These are phyloP conservation scores for Nephrotoma appendiculata DNA, from an alignment of 2,888 invertebrate species.

Conservation along the genomic window DNA sequence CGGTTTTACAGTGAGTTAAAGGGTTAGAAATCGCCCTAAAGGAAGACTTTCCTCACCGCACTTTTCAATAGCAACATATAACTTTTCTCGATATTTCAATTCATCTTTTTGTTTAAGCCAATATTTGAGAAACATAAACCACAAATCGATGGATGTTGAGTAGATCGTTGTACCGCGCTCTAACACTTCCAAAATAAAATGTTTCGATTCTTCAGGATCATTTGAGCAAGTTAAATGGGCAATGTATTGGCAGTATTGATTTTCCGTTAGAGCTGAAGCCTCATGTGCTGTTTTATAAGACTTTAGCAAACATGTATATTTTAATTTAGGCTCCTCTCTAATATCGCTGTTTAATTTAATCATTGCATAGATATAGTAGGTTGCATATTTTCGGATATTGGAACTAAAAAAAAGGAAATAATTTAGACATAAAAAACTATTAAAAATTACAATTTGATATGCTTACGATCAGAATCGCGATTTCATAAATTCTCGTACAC, in stretches of 20 bases:
- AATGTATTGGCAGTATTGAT: conserved; percentile 36
- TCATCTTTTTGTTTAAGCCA: conserved; percentile 31
- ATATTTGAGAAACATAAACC: conserved; percentile 36
- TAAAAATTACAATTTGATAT: neutral
- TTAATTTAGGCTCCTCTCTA: conserved; percentile 33
- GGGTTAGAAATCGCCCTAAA: conserved; percentile 22
- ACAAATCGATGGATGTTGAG: conserved; percentile 34
- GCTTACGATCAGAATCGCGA: conserved; percentile 31
- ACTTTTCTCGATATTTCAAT: conserved; percentile 29
- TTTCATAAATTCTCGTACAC: conserved; percentile 36
- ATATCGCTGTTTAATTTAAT: conserved; percentile 36
- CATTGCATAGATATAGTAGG: conserved; percentile 39
- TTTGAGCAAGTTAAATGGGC: conserved; percentile 16
- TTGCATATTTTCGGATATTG: conserved; percentile 40
- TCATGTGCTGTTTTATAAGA: conserved; percentile 36
- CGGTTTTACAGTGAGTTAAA: conserved; percentile 22
- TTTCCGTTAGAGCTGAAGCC: conserved; percentile 33
- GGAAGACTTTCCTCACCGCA: conserved; percentile 16
- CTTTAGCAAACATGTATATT: conserved; percentile 34
- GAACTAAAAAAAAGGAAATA: conserved; percentile 17
- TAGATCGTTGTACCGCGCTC: conserved; percentile 32
- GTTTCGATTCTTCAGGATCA: neutral
- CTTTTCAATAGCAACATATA: conserved; percentile 24
- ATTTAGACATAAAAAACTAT: neutral
- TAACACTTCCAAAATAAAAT: conserved; percentile 16